These are phyloP conservation scores for Oscheius sp. DNA, from an alignment of 2,888 invertebrate species.

Conservation along the genomic window DNA sequence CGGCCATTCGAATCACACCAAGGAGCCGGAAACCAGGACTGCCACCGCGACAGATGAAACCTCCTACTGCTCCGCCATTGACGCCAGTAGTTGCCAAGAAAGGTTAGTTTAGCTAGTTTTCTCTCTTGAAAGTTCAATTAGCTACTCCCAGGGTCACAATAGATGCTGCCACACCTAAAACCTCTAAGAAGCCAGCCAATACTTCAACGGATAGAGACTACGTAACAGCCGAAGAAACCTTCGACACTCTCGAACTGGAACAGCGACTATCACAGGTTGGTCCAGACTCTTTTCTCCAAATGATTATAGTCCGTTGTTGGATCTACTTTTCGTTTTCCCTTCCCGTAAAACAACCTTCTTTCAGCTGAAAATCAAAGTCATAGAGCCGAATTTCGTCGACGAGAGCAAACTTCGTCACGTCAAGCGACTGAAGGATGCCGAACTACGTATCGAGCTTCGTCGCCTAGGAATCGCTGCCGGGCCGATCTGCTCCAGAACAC, in stretches of 20 bases:
- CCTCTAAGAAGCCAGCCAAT: background rate
- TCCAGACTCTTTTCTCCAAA: too few relatives aligned
- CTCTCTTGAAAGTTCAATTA: background rate
- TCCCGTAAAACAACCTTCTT: background rate
- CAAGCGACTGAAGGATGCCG: constrained; percentile 40
- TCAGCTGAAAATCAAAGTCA: constrained; percentile 24
- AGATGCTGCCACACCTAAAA: constrained; percentile 2
- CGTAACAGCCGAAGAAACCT: constrained; percentile 35
- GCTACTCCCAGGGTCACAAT: constrained; percentile 4
- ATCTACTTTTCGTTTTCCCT: background rate
- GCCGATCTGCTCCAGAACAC: constrained; percentile 54
- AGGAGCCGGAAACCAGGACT: background rate
- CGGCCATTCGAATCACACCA: background rate
- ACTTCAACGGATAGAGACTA: constrained; percentile 11
- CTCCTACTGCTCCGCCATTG: constrained; percentile 46
- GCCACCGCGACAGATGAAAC: constrained; percentile 38
- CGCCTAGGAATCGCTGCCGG: constrained; percentile 57
- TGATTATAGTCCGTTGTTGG: too few relatives aligned
- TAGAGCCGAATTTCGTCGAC: constrained; percentile 44
- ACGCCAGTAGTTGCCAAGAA: constrained; percentile 33
- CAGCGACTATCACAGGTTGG: constrained; percentile 31
- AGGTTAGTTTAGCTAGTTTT: background rate
- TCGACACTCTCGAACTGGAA: constrained; percentile 29
- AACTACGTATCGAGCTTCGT: constrained; percentile 48
- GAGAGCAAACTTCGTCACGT: constrained; percentile 46